Evolutionary conservation across 2,113 vertebrate genomes (phyloP), one percentile per base, ranked within the genome.

Genomic region (Oncorhynchus tshawytscha): DNA sequence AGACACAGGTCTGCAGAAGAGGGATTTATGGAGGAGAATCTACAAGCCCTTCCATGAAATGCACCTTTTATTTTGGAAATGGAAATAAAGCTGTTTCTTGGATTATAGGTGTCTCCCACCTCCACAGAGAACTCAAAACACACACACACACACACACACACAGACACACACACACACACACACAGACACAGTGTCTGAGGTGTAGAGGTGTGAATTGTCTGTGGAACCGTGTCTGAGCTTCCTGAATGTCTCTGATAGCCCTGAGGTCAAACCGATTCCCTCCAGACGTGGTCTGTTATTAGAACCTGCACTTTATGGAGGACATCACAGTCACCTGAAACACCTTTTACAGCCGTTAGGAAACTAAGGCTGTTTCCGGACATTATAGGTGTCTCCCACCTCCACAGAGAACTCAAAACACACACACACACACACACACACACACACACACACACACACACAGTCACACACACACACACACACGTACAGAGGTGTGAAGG

Each of bases 231-330:
- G 59, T 81, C 75, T 85, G 83, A 87, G 80, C 80, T 80, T 73
- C 71, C 76, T 91, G 89, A 87, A 90, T 91, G 88, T 87, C 66
- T 59, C 13, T 76, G 79, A 79, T 90, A 84, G 87, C 87, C 86
- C 22, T 1, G 22, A 85, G 91, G 91, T 93, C 91, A 92, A 91
- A 90, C 79, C 87, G 84, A 91, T 91, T 92, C 89, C 88, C 84
- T 78, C 68, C 68, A 76, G 89, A 90, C 85, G 82, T 88, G 89
- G 88, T 84, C n/a, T 84, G 87, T 88, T 91, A 90, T 91, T 91
- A 84, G 87, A 82, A 81, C 86, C 85, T 92, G 25, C 25, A 25
- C 25, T 25, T 2, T 1, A 25, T n/a, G n/a, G n/a, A n/a, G n/a
- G 1, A 25, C 25, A 25, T 25, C 25, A 25, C 25, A 27, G 2